Conservation (phyloP, 2,888 invertebrate species). For the Prosopocoilus inquinatus region DNA sequence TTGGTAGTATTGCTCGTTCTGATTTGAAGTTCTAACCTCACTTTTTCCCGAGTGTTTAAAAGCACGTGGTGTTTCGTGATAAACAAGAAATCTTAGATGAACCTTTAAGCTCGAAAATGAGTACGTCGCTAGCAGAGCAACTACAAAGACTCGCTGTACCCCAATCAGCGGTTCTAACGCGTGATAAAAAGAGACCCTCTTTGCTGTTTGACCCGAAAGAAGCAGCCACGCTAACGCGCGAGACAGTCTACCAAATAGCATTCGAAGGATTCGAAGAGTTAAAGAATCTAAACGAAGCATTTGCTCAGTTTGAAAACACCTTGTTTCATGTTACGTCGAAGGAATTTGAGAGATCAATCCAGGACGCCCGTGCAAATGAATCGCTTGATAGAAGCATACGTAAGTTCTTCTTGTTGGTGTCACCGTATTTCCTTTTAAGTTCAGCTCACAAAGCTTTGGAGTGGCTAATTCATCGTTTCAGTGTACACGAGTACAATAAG, state of each 20-base stretch:
- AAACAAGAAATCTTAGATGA: not conserved
- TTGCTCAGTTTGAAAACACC: conserved; percentile 69
- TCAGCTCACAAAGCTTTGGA: conserved; percentile 89
- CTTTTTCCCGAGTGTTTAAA: not conserved
- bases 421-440: conserved; percentile 86
- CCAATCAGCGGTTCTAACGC: conserved; percentile 67
- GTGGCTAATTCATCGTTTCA: conserved; percentile 90
- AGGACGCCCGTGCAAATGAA: conserved; percentile 71
- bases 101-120: conserved; percentile 44
- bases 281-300: conserved; percentile 67
- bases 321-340: conserved; percentile 77
- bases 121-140: conserved; percentile 78
- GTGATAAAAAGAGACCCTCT: conserved; percentile 71
- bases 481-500: conserved; percentile 85
- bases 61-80: conserved; percentile 6
- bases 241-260: conserved; percentile 85
- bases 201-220: conserved; percentile 87
- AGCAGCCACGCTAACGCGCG: conserved; percentile 81
- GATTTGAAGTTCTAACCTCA: not conserved
- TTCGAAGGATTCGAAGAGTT: conserved; percentile 82
- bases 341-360: conserved; percentile 78
- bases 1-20: too few species aligned
- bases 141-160: conserved; percentile 72
- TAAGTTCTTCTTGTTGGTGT: conserved; percentile 75
- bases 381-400: conserved; percentile 72